Percentiles rank a stretch among this genome's conserved stretches.
Conservation (phyloP, 2,113 vertebrate species). For the Aphyosemion australe region DNA sequence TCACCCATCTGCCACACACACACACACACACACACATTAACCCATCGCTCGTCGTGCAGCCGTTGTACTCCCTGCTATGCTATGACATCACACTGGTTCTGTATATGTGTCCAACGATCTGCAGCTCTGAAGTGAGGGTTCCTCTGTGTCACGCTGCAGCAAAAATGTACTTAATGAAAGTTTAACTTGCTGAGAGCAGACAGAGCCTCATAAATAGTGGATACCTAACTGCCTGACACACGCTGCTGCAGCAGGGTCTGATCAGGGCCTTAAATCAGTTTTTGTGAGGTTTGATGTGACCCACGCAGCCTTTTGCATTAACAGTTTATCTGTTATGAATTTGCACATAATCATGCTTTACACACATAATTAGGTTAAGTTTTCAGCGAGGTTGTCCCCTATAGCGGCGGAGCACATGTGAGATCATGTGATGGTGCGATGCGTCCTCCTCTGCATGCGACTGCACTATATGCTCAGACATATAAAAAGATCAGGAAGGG, state of each 20-base stretch:
- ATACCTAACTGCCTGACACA: neutral
- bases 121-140: neutral
- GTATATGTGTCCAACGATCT: neutral
- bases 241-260: neutral
- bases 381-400: too few relatives aligned
- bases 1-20: neutral
- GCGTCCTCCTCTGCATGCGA: neutral
- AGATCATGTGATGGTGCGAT: neutral
- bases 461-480: constrained; percentile 4
- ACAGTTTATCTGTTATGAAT: neutral
- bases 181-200: neutral
- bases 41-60: too few relatives aligned
- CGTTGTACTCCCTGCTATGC: too few relatives aligned
- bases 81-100: neutral
- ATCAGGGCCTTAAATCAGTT: neutral
- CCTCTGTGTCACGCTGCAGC: neutral
- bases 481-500: constrained; percentile 40
- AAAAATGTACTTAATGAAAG: constrained; percentile 1
- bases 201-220: neutral
- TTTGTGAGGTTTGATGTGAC: neutral
- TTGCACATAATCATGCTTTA: neutral
- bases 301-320: neutral
- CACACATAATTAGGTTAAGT: neutral
- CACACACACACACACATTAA: neutral
- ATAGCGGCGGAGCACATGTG: neutral